phyloP scores from a whole-genome alignment of 2,888 invertebrate species.

The Lamellibrachia columna region DNA sequence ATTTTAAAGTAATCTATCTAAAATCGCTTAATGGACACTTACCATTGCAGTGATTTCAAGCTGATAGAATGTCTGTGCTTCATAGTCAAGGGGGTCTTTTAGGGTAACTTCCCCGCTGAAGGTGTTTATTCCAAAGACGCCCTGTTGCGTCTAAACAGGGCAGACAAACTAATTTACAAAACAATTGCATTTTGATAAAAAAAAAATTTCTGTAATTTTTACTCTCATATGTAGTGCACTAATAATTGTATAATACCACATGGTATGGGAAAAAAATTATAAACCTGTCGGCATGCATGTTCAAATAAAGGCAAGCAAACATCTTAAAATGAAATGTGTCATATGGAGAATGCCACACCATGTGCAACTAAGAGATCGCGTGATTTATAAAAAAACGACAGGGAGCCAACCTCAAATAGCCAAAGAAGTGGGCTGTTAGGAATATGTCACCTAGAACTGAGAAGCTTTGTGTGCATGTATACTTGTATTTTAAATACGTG shows the following conservation, averaged over 20 bases:
- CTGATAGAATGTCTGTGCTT: conserved; percentile 69
- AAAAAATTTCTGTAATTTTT: neutral
- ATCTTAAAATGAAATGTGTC: neutral
- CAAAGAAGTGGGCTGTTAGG: neutral
- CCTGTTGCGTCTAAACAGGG: conserved; percentile 28
- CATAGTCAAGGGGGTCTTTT: conserved; percentile 78
- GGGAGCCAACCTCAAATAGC: neutral
- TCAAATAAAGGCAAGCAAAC: neutral
- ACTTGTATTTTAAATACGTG: neutral
- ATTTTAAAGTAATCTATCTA: too few relatives aligned
- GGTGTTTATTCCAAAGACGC: conserved; percentile 30
- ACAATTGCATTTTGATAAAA: neutral
- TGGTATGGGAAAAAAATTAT: neutral
- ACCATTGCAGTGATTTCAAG: conserved; percentile 61
- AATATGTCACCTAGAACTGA: neutral
- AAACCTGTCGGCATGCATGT: neutral
- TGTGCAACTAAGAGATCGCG: neutral
- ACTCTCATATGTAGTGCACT: neutral
- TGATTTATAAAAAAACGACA: neutral
- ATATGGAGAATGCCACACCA: neutral
- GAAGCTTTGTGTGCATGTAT: neutral
- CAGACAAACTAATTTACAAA: neutral
- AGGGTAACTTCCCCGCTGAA: conserved; percentile 69
- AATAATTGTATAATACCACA: neutral
- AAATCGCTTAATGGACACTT: conserved; percentile 19